Percentiles rank a stretch among this genome's conserved stretches.
phyloP scores from a whole-genome alignment of 2,113 vertebrate species.

The Sturnus vulgaris region DNA sequence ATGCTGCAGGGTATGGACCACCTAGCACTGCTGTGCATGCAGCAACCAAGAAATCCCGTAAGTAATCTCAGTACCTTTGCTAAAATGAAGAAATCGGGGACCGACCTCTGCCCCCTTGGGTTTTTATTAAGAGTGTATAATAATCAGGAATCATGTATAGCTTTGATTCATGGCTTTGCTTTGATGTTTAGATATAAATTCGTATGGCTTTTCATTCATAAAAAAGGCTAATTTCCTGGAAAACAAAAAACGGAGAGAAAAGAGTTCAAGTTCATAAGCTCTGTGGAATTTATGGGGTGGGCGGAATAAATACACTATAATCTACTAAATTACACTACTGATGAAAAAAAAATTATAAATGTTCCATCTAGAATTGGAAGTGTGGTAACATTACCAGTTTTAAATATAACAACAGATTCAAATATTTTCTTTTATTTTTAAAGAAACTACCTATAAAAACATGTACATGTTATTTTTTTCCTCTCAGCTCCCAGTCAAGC shows the following conservation, averaged over 20 bases:
- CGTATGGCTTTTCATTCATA: slow-evolving; percentile 21
- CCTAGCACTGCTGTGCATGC: slow-evolving; percentile 76
- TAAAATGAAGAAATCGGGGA: background rate
- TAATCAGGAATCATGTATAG: background rate
- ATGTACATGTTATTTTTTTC: background rate
- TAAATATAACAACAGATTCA: background rate
- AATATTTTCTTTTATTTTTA: background rate
- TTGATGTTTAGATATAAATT: slow-evolving; percentile 21
- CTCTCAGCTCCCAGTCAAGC: slow-evolving; percentile 86
- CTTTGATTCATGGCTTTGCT: slow-evolving; percentile 20
- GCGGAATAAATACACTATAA: background rate
- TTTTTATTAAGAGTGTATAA: background rate
- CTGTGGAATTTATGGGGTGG: background rate
- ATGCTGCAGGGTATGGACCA: slow-evolving; percentile 91
- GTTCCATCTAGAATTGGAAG: background rate
- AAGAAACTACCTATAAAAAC: background rate
- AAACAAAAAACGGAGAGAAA: slow-evolving; percentile 52
- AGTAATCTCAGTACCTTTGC: slow-evolving; percentile 47
- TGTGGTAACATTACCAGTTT: background rate
- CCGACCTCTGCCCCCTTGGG: background rate
- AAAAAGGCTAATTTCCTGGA: slow-evolving; percentile 38
- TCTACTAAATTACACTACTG: slow-evolving; percentile 28
- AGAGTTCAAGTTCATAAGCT: slow-evolving; percentile 17
- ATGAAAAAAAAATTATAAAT: background rate
- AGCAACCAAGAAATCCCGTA: slow-evolving; percentile 89